These are phyloP conservation scores for Cyclophora punctaria DNA, from an alignment of 2,888 invertebrate genomes.

Conservation along the genomic window DNA sequence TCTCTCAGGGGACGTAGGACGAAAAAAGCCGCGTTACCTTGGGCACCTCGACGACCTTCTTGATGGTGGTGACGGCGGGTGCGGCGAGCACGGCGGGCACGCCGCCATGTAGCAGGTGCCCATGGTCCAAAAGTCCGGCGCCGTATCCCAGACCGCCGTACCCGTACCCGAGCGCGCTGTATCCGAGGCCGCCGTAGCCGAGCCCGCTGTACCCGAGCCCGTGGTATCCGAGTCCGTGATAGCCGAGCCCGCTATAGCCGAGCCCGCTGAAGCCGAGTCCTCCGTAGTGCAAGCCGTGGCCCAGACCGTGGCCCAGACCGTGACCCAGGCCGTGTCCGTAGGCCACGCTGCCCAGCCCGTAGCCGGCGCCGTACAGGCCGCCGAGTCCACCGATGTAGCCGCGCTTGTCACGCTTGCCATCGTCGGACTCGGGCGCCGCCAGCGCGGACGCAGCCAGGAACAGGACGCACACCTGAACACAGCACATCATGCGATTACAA, in stretches of 20 bases:
- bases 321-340: constrained; percentile 17
- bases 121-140: background rate
- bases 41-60: constrained; percentile 41
- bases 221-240: constrained; percentile 9
- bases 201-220: constrained; percentile 7
- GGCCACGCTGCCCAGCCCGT: constrained; percentile 16
- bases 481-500: background rate
- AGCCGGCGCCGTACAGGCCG: constrained; percentile 12
- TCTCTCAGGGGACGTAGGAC: too few relatives aligned
- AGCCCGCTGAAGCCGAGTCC: constrained; percentile 11
- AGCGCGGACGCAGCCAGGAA: constrained; percentile 28
- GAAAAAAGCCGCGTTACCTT: constrained; percentile 24
- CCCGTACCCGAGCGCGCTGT: constrained; percentile 9
- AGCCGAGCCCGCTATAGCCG: constrained; percentile 5
- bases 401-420: constrained; percentile 35
- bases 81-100: constrained; percentile 9
- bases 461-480: constrained; percentile 27
- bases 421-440: constrained; percentile 23
- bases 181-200: constrained; percentile 15
- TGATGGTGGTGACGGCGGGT: constrained; percentile 18
- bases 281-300: constrained; percentile 9
- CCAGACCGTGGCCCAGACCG: constrained; percentile 14
- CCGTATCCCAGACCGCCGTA: constrained; percentile 16
- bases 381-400: constrained; percentile 17
- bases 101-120: constrained; percentile 8